Base-by-base conservation (phyloP, 2,113 vertebrate species). In the mouse (Mus musculus) region DNA sequence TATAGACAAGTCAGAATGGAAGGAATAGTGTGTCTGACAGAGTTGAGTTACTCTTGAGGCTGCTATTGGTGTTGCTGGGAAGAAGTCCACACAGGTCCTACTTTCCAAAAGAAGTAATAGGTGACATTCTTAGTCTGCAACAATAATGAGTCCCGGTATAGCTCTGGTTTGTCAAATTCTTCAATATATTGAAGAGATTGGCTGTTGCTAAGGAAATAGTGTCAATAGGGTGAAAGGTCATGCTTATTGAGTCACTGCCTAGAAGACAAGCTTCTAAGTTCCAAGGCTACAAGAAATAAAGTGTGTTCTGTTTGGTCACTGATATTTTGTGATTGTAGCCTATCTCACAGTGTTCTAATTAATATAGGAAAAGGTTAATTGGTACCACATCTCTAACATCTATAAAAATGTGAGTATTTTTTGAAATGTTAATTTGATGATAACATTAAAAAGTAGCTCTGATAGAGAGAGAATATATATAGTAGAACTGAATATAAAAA, bases 261-360 rank as follows among this genome's bases (percentile, higher is more conserved):
- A n/a, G 39, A 46, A 13, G 33, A 63, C 5, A 59, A 39, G 82
- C 13, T 90, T 22, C 8, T 0, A 63, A 36, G 56, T 20, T 67
- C 89, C 17, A 42, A 1, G 67, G 63, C 67, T 6, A 28, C 20
- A 17, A 81, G 30, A 78, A 63, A 73, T 87, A 54, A 82, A 78
- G 6, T n/a, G 20, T 0, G 0, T 6, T n/a, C 12, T 0, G 0
- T 88, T 85, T 1, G 49, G 24, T 20, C 33, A 76, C 7, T 71
- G 56, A 80, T 28, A 80, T 56, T 46, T 59, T n/a, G 2, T 0
- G 0, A 54, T 59, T 69, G 7, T 52, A 85, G 12, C 8, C 42
- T 81, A 61, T 5, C 28, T 12, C 77, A 11, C 33, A 24, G 7
- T 72, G 24, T 30, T 30, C 10, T 82, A 33, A 90, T 82, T 91